Conservation (phyloP, 2,888 invertebrate genomes). For the Gortyna flavago region DNA sequence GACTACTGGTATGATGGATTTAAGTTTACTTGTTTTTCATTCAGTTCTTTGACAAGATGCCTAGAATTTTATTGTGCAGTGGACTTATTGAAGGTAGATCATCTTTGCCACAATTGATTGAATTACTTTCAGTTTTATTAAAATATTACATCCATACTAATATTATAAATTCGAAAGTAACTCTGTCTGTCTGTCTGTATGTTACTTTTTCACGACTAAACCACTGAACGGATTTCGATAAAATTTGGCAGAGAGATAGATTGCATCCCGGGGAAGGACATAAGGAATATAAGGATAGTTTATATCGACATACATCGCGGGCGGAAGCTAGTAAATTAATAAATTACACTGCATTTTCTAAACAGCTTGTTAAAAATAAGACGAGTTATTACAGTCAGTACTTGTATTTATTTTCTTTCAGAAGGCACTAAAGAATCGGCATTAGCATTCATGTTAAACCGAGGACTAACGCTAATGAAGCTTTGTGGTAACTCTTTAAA, state of each 20-base stretch:
- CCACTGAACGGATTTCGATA: too few species aligned
- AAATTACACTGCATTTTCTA: constrained; percentile 55
- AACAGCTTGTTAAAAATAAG: constrained; percentile 61
- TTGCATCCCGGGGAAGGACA: too few species aligned
- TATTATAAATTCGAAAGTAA: too few species aligned
- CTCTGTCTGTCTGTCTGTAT: too few species aligned
- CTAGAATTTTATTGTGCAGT: constrained; percentile 61
- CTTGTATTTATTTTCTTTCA: constrained; percentile 76
- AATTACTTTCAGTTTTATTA: constrained; percentile 1
- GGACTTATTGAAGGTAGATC: constrained; percentile 25
- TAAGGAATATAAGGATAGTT: too few species aligned
- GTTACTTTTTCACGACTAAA: too few species aligned
- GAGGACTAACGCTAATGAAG: constrained; percentile 54
- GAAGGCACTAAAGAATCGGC: constrained; percentile 76
- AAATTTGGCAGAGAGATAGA: too few species aligned
- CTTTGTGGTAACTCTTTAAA: constrained; percentile 68
- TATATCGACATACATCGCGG: too few species aligned
- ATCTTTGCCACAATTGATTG: constrained; percentile 18
- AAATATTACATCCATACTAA: neutral
- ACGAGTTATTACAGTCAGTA: constrained; percentile 52
- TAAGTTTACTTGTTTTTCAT: constrained; percentile 65
- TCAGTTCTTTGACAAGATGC: constrained; percentile 62
- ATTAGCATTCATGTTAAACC: constrained; percentile 61
- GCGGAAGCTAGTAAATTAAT: neutral
- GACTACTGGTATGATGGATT: constrained; percentile 70